Evolutionary conservation across 2,888 invertebrate species (phyloP).

Genomic region (Eulithis testata): DNA sequence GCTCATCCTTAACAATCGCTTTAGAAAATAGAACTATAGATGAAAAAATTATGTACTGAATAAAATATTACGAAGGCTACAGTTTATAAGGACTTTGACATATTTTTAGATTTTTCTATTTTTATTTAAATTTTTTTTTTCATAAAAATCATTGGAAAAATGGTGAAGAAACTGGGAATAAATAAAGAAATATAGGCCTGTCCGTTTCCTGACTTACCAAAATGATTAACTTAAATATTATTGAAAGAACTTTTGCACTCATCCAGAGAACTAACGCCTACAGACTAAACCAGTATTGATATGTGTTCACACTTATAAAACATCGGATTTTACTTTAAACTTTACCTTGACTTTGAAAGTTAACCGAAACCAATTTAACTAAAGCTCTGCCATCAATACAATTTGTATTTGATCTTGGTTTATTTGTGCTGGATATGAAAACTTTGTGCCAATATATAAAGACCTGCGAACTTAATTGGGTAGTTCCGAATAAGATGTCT

Average conservation of each 20-base stretch:
- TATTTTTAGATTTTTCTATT: too few species aligned
- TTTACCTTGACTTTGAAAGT: slow-evolving; percentile 59
- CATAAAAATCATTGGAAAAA: background rate
- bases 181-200: background rate
- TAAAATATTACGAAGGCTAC: too few species aligned
- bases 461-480: slow-evolving; percentile 22
- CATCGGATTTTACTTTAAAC: slow-evolving; percentile 48
- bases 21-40: background rate
- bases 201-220: background rate
- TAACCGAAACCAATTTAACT: slow-evolving; percentile 37
- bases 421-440: slow-evolving; percentile 28
- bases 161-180: too few species aligned
- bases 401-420: slow-evolving; percentile 20
- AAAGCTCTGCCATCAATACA: slow-evolving; percentile 28
- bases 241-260: slow-evolving; percentile 38
- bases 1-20: slow-evolving; percentile 11
- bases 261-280: slow-evolving; percentile 48
- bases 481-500: slow-evolving; percentile 10
- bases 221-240: background rate
- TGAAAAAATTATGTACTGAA: too few species aligned
- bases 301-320: slow-evolving; percentile 55
- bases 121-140: too few species aligned
- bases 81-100: too few species aligned
- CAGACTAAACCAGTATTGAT: slow-evolving; percentile 58
- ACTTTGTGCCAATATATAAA: slow-evolving; percentile 29